Percentiles rank a stretch among this genome's conserved stretches.
Conservation (phyloP, 2,113 vertebrate species). For the Corydoras maculifer region DNA sequence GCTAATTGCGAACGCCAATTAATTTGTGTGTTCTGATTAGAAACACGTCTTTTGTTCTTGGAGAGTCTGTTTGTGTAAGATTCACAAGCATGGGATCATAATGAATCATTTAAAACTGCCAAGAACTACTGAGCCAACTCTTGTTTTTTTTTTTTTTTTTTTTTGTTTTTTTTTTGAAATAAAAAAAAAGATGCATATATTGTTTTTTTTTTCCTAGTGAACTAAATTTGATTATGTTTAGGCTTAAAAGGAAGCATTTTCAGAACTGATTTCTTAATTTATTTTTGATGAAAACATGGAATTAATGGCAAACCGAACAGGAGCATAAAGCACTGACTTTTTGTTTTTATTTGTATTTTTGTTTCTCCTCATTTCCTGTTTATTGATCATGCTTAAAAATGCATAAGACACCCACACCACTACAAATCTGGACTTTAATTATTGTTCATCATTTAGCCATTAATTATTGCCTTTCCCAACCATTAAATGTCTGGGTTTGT, state of each 20-base stretch:
- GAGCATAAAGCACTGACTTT: not conserved
- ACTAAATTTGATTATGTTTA: too few relatives aligned
- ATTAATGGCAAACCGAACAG: not conserved
- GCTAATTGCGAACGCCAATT: constrained; percentile 44
- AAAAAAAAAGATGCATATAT: not conserved
- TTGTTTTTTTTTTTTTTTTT: not conserved
- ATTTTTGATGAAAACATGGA: too few relatives aligned
- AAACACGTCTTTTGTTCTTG: constrained; percentile 18
- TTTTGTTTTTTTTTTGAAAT: not conserved
- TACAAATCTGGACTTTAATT: constrained; percentile 36
- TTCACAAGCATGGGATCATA: not conserved
- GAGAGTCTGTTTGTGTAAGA: constrained; percentile 1
- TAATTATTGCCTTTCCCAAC: constrained; percentile 47
- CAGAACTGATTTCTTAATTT: too few relatives aligned
- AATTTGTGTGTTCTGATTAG: constrained; percentile 27
- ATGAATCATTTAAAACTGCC: constrained; percentile 11
- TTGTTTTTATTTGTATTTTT: constrained; percentile 28
- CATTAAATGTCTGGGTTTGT: constrained; percentile 40
- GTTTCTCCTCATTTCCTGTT: constrained; percentile 27
- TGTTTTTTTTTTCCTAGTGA: too few relatives aligned
- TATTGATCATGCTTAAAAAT: constrained; percentile 43
- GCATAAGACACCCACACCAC: constrained; percentile 37
- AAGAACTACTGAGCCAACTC: not conserved
- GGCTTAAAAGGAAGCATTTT: too few relatives aligned
- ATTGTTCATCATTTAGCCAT: constrained; percentile 32